Conservation (phyloP, 2,888 invertebrate species). For the Agrochola macilenta region DNA sequence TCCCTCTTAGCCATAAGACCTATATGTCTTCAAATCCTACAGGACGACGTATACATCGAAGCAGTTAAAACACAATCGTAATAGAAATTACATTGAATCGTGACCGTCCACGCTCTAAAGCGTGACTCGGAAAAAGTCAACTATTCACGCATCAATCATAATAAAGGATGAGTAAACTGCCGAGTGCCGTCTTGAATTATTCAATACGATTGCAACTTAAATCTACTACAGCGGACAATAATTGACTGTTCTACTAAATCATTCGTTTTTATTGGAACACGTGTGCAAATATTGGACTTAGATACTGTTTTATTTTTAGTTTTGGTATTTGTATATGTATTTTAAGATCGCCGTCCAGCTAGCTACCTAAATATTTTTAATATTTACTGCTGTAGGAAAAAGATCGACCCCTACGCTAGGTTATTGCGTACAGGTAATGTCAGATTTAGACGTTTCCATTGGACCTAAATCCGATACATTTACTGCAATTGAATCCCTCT, state of each 20-base stretch:
- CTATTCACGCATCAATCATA: slow-evolving; percentile 57
- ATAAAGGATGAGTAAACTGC: slow-evolving; percentile 62
- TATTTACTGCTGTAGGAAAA: not conserved
- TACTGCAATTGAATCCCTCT: not conserved
- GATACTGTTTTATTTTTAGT: slow-evolving; percentile 24
- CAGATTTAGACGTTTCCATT: not conserved
- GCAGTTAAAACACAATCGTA: slow-evolving; percentile 25
- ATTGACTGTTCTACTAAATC: slow-evolving; percentile 26
- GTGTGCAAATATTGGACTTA: slow-evolving; percentile 30
- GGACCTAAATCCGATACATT: not conserved
- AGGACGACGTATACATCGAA: slow-evolving; percentile 14
- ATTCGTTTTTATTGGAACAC: slow-evolving; percentile 48
- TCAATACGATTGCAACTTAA: slow-evolving; percentile 58
- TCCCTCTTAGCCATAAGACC: not conserved
- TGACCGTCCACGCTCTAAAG: slow-evolving; percentile 47
- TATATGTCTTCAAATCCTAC: not conserved
- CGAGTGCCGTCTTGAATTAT: slow-evolving; percentile 57
- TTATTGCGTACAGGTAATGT: not conserved
- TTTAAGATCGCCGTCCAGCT: slow-evolving; percentile 25
- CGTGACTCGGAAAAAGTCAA: slow-evolving; percentile 67
- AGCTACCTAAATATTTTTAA: not conserved
- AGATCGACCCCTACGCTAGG: not conserved
- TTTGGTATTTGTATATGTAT: slow-evolving; percentile 35
- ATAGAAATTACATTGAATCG: slow-evolving; percentile 63
- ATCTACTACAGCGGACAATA: slow-evolving; percentile 27